A percentile compares a stretch with the other conserved stretches of the same genome.
Conservation (phyloP, 2,113 vertebrate genomes). For the Euleptes europaea region DNA sequence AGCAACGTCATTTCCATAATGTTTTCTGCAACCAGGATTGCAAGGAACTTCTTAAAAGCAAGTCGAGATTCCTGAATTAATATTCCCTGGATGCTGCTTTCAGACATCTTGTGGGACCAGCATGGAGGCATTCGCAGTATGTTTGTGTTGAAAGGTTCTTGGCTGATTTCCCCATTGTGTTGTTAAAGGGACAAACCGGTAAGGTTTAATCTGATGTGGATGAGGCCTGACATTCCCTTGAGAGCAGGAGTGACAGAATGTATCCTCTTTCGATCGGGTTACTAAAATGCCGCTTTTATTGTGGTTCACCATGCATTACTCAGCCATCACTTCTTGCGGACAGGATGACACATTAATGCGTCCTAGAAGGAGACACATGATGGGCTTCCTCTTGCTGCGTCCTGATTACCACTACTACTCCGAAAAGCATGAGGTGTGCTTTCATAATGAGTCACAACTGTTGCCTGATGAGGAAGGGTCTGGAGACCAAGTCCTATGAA, state of each 20-base stretch:
- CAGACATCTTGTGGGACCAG: not conserved
- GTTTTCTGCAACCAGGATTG: not conserved
- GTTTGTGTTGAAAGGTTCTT: not conserved
- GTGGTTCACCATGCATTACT: not conserved
- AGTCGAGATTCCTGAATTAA: not conserved
- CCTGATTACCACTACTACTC: not conserved
- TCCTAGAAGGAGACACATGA: not conserved
- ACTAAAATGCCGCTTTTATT: not conserved
- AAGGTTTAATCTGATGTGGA: not conserved
- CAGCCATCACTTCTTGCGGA: not conserved
- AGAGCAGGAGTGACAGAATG: not conserved
- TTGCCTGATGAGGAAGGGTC: not conserved
- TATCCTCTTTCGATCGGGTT: not conserved
- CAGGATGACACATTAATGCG: not conserved
- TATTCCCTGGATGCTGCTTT: not conserved
- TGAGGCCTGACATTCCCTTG: not conserved
- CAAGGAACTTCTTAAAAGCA: not conserved
- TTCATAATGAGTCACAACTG: not conserved
- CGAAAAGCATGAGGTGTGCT: not conserved
- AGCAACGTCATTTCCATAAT: not conserved
- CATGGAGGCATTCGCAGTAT: not conserved
- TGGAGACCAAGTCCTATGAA: too few species aligned
- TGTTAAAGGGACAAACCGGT: not conserved
- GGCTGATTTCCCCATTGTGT: not conserved
- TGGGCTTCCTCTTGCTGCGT: too few species aligned